Percentiles rank a stretch among this genome's conserved stretches.
Conservation (phyloP, 2,797 vertebrate genomes). For the Phalloptychus januarius region DNA sequence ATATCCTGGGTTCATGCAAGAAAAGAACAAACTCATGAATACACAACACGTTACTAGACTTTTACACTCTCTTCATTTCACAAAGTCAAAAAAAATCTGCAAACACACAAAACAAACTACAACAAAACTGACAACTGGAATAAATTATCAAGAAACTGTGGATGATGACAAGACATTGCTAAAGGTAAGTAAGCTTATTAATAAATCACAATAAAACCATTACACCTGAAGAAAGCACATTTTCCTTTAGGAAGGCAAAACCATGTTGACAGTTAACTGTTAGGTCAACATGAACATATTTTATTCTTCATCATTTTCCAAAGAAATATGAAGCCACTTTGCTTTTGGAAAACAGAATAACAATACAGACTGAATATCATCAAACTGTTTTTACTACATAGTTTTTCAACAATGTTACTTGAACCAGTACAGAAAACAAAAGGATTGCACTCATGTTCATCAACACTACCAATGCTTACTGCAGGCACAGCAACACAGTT, state of each 20-base stretch:
- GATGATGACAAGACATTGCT: background rate
- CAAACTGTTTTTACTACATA: background rate
- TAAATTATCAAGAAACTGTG: background rate
- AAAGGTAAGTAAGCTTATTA: background rate
- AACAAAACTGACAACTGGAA: background rate
- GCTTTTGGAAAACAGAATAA: background rate
- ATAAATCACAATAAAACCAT: background rate
- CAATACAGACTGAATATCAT: background rate
- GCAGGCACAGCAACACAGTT: background rate
- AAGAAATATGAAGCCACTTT: background rate
- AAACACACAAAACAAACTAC: background rate
- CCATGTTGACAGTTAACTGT: background rate
- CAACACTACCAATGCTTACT: background rate
- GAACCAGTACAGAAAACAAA: background rate
- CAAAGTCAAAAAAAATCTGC: background rate
- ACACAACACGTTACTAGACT: constrained; percentile 1
- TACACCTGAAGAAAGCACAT: background rate
- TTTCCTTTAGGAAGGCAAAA: background rate
- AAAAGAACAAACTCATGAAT: constrained; percentile 14
- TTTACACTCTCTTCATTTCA: background rate
- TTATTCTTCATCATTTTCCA: background rate
- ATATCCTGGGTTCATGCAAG: background rate
- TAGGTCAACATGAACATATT: background rate
- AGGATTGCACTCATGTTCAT: background rate
- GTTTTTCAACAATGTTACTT: background rate